phyloP scores from a whole-genome alignment of 2,113 vertebrate genomes.

The Chrysemys picta region DNA sequence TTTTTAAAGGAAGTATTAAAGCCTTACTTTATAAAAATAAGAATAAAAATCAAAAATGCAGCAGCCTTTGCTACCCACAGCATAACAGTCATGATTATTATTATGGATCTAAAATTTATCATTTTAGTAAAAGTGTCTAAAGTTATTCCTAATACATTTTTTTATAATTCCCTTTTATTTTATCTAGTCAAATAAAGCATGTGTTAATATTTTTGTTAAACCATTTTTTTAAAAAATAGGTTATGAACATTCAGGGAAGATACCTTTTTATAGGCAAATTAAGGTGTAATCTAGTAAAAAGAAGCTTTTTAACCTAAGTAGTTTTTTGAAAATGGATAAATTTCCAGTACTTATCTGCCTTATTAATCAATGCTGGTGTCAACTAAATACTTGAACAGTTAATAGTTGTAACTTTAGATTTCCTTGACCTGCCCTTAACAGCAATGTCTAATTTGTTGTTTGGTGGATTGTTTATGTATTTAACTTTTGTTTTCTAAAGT shows the following conservation, averaged over 20 bases:
- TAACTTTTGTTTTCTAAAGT: not conserved
- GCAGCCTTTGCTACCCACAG: not conserved
- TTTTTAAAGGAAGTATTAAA: not conserved
- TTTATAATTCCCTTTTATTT: not conserved
- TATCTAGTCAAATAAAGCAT: not conserved
- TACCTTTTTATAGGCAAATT: not conserved
- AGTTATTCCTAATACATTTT: not conserved
- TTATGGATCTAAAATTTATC: not conserved
- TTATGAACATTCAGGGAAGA: not conserved
- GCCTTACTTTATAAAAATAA: not conserved
- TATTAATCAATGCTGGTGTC: not conserved
- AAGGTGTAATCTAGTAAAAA: not conserved
- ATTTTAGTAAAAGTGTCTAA: not conserved
- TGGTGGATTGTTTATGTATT: not conserved
- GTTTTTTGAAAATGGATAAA: not conserved
- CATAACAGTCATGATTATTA: not conserved
- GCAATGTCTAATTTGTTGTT: not conserved
- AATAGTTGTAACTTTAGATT: not conserved
- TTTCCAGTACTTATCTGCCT: not conserved
- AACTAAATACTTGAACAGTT: not conserved
- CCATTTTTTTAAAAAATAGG: not conserved
- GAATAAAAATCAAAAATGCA: not conserved
- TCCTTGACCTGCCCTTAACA: too few relatives aligned
- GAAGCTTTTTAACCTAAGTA: not conserved
- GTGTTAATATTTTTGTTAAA: not conserved